A percentile compares a stretch with the other conserved stretches of the same genome.
Evolutionary conservation across 2,797 vertebrate species (phyloP).

Genomic region (Gobionotothen gibberifrons): DNA sequence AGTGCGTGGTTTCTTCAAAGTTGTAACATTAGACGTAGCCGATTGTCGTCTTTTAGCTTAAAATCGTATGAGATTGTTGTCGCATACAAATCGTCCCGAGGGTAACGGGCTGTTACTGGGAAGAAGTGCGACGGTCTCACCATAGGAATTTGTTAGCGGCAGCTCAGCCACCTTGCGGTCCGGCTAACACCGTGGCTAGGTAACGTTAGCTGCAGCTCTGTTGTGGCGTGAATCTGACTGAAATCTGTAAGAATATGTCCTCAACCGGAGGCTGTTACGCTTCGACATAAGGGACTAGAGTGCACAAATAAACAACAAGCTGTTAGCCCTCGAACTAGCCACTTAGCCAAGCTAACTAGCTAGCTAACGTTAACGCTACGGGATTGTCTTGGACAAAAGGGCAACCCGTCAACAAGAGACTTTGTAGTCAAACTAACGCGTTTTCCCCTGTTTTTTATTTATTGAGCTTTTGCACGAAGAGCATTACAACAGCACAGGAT

Average conservation of each 20-base stretch:
- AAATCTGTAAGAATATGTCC: constrained; percentile 7
- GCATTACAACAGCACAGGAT: constrained; percentile 68
- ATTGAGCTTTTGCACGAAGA: no score
- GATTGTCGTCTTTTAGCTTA: neutral
- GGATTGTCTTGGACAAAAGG: constrained; percentile 55
- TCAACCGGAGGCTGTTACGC: neutral
- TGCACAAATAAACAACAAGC: rapidly evolving
- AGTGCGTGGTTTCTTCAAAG: constrained; percentile 29
- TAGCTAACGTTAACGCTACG: constrained; percentile 30
- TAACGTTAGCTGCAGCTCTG: constrained; percentile 15
- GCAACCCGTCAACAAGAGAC: constrained; percentile 22
- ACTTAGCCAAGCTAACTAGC: constrained; percentile 41
- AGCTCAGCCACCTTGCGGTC: constrained; percentile 52
- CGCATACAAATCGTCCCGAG: rapidly evolving
- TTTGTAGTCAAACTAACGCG: neutral
- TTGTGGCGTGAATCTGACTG: neutral
- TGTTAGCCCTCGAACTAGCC: constrained; percentile 14
- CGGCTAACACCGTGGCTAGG: constrained; percentile 44
- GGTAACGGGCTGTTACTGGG: neutral
- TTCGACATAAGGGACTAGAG: neutral
- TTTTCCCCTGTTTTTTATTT: neutral
- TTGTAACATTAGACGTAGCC: neutral
- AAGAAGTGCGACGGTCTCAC: constrained; percentile 17
- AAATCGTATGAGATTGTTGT: neutral
- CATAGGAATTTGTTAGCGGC: constrained; percentile 65